Percentiles rank a stretch among this genome's conserved stretches.
Evolutionary conservation across 2,113 vertebrate species (phyloP).

Genomic region (Pteruthius melanotis): DNA sequence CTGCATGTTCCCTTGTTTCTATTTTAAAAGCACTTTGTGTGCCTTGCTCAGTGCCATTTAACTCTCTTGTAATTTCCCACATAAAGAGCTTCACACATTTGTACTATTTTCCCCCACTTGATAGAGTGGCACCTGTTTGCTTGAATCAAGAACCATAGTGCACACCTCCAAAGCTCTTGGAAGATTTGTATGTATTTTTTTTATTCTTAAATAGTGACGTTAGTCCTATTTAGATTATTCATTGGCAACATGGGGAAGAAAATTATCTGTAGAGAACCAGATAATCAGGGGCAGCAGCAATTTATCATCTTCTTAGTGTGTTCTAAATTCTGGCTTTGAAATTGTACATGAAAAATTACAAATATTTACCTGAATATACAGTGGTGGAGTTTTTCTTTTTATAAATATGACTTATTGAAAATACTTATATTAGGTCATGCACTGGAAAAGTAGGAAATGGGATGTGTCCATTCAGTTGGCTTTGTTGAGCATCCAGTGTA

Average conservation of each 20-base stretch:
- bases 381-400: not conserved
- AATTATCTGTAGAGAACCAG: not conserved
- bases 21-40: constrained; percentile 67
- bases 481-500: not conserved
- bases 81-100: constrained; percentile 56
- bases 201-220: not conserved
- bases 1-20: constrained; percentile 60
- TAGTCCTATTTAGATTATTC: not conserved
- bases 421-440: not conserved
- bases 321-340: not conserved
- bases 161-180: constrained; percentile 38
- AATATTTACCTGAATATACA: not conserved
- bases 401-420: not conserved
- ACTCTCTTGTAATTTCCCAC: constrained; percentile 59
- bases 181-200: constrained; percentile 32
- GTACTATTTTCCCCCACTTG: constrained; percentile 40
- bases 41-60: constrained; percentile 59
- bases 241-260: not conserved
- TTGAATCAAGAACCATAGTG: constrained; percentile 47
- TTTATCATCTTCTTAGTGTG: not conserved
- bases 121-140: constrained; percentile 47
- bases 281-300: not conserved
- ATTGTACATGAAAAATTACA: not conserved
- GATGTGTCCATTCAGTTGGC: not conserved
- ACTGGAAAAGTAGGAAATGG: not conserved